Evolutionary conservation across 2,113 vertebrate species (phyloP).

Genomic region (Myotis davidii): DNA sequence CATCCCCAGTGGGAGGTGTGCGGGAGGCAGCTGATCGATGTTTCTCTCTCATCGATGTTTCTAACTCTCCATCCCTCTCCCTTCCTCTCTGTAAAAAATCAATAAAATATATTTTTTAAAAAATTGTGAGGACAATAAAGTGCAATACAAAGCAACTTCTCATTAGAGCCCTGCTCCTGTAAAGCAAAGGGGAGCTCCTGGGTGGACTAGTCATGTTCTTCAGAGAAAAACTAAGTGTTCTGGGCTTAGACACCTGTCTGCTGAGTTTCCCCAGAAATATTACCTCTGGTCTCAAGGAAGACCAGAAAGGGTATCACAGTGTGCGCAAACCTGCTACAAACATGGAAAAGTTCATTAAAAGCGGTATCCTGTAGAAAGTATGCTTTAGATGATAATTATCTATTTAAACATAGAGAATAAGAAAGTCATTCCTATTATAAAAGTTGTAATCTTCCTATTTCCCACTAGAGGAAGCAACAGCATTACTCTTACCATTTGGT

Average conservation of each 20-base stretch:
- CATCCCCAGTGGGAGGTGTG: too few relatives aligned
- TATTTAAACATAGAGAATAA: constrained; percentile 36
- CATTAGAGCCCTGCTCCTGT: neutral
- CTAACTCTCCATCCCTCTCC: too few relatives aligned
- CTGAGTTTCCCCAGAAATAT: neutral
- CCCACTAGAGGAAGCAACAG: constrained; percentile 85
- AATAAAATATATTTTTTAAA: too few relatives aligned
- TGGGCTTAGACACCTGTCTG: neutral
- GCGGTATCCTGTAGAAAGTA: neutral
- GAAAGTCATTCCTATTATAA: neutral
- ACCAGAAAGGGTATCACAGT: neutral
- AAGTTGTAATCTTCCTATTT: constrained; percentile 70
- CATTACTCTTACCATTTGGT: constrained; percentile 93
- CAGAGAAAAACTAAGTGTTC: neutral
- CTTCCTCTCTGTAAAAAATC: too few relatives aligned
- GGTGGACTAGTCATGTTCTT: neutral
- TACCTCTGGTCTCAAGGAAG: neutral
- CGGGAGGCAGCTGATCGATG: too few relatives aligned
- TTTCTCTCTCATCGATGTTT: too few relatives aligned
- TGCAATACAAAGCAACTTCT: neutral
- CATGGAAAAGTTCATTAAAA: neutral
- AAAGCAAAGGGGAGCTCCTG: neutral
- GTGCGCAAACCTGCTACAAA: neutral
- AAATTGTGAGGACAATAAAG: neutral
- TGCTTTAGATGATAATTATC: constrained; percentile 42